Percentiles rank a stretch among this genome's conserved stretches.
Evolutionary conservation across 2,888 invertebrate species (phyloP).

Genomic region (Agrotis puta): DNA sequence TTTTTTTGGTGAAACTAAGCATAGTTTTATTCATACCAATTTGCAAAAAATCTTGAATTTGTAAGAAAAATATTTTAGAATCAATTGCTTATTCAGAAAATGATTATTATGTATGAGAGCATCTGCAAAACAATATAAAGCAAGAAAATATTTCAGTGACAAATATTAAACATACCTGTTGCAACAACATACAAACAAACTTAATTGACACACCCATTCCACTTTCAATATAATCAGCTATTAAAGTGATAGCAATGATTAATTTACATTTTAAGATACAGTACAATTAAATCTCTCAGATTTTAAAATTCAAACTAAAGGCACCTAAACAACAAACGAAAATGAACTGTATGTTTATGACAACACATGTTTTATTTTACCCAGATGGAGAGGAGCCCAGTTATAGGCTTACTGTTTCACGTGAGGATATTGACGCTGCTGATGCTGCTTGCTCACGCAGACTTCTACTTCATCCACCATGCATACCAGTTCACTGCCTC

Average conservation of each 20-base stretch:
- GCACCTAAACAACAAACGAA: not conserved
- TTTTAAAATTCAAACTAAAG: not conserved
- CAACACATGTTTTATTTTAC: constrained; percentile 45
- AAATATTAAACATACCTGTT: not conserved
- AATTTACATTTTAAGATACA: not conserved
- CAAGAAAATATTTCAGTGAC: not conserved
- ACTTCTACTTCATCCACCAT: constrained; percentile 97
- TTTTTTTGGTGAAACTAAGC: not conserved
- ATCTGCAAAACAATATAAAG: too few relatives aligned
- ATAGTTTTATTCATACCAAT: not conserved
- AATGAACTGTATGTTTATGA: not conserved
- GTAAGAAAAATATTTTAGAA: not conserved
- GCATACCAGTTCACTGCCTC: constrained; percentile 98
- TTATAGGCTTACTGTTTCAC: constrained; percentile 98
- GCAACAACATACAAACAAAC: not conserved
- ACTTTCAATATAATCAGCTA: constrained; percentile 1
- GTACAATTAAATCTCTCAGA: not conserved
- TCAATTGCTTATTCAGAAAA: not conserved
- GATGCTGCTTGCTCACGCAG: constrained; percentile 95
- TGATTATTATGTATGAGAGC: not conserved
- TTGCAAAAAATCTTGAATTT: not conserved
- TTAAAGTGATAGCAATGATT: not conserved
- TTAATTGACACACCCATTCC: not conserved
- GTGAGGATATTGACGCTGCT: constrained; percentile 96
- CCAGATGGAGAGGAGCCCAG: constrained; percentile 99